Conservation (phyloP, 2,888 invertebrate genomes). For the Sipha maydis region DNA sequence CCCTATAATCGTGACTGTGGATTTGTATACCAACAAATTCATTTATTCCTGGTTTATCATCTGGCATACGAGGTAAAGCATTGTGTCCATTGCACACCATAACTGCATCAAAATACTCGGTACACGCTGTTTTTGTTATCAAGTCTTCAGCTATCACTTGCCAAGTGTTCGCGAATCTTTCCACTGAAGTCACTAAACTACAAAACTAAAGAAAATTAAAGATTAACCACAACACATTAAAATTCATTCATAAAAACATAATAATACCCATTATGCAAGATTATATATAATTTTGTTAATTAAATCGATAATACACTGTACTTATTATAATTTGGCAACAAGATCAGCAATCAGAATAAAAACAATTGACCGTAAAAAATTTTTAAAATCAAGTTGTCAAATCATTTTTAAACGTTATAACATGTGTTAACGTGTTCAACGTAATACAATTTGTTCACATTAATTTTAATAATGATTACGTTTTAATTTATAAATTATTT, state of each 20-base stretch:
- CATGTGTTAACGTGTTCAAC: too few relatives aligned
- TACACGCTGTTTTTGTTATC: conserved; percentile 64
- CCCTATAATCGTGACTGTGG: conserved; percentile 81
- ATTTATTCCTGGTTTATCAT: conserved; percentile 68
- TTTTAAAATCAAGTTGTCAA: too few relatives aligned
- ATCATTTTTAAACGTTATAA: too few relatives aligned
- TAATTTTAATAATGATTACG: too few relatives aligned
- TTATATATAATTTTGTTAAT: too few relatives aligned
- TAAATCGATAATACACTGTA: too few relatives aligned
- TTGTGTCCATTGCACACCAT: conserved; percentile 68
- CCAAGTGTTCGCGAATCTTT: conserved; percentile 66
- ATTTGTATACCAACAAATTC: conserved; percentile 72
- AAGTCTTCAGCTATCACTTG: conserved; percentile 67
- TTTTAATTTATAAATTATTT: too few relatives aligned
- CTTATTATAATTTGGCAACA: too few relatives aligned
- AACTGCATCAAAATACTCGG: conserved; percentile 67
- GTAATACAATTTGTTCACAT: too few relatives aligned
- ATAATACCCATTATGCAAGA: too few relatives aligned
- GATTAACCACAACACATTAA: background rate
- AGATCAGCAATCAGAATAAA: too few relatives aligned
- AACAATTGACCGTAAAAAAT: too few relatives aligned
- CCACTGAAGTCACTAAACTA: conserved; percentile 51
- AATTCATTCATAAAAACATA: background rate
- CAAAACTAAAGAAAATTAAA: conserved; percentile 49
- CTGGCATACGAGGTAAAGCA: conserved; percentile 66